Base-by-base conservation (phyloP, 1,140 invertebrate species). In the Drosophila kanapiae region DNA sequence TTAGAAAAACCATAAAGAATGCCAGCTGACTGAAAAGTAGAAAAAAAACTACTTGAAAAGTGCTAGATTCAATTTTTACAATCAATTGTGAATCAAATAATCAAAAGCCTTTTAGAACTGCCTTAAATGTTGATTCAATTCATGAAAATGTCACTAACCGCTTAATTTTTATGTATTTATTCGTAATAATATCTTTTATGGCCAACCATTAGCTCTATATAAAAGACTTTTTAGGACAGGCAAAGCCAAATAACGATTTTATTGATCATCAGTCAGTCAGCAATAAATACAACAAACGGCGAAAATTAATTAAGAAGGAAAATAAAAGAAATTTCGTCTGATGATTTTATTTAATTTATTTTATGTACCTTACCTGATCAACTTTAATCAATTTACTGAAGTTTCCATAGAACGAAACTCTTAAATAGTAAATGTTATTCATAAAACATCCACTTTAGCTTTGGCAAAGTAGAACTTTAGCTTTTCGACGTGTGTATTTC, bases 401-500 rank as follows among this genome's bases (percentile, higher is more conserved):
- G 11, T 1, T 47, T 23, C 18, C 5, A 6, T 7, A 6, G n/a
- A 49, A 49, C 4, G 1, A 49, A 29, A n/a, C 23, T 31, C 13
- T 54, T 1, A 9, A 14, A 42, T 9, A 23, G 3, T 23, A 23
- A 23, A 23, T 23, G 23, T 38, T 27, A 49, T 40, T 60, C 35
- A 49, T 40, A 49, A 18, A 48, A 60, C 31, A 40, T 60, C 14
- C 3, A 16, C 18, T 78, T 63, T 48, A 80, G 59, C 60, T 49
- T 72, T 37, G 7, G 68, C 38, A 62, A 78, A 63, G 65, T 65
- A 75, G 79, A 69, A 78, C 84, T 78, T 88, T 75, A 74, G 49
- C 47, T 63, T 69, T 61, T 38, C 16, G 54, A 51, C 49, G 65
- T 80, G 72, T 88, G 88, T 88, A 84, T 65, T 75, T 88, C 58